These are phyloP conservation scores for Andrena bicolor DNA, from an alignment of 2,888 invertebrate genomes.

Conservation along the genomic window DNA sequence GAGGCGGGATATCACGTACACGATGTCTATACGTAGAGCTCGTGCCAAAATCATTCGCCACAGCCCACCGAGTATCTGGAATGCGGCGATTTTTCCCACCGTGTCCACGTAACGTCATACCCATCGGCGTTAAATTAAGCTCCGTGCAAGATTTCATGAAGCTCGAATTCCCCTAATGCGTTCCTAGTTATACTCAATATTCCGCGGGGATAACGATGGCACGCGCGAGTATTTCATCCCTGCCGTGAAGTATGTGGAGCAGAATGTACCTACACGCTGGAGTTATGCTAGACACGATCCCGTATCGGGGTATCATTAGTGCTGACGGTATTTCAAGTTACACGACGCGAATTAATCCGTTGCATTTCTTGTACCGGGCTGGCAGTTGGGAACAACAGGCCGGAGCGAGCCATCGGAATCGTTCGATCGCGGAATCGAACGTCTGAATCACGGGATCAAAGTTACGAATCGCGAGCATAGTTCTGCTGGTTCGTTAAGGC, in stretches of 20 bases:
- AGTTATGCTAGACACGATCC: constrained; percentile 53
- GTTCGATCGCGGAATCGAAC: too few relatives aligned
- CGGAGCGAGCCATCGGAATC: too few relatives aligned
- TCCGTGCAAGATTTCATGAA: constrained; percentile 30
- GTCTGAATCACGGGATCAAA: too few relatives aligned
- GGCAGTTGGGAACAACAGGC: background rate
- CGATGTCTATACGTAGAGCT: too few relatives aligned
- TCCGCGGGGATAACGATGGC: constrained; percentile 46
- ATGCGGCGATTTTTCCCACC: background rate
- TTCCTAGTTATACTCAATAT: constrained; percentile 52
- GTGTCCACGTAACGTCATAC: background rate
- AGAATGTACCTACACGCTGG: constrained; percentile 59
- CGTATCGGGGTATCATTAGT: constrained; percentile 59
- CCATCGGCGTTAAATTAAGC: constrained; percentile 12
- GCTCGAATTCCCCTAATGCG: constrained; percentile 35
- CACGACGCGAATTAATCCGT: constrained; percentile 44
- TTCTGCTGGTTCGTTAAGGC: too few relatives aligned
- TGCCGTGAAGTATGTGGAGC: constrained; percentile 50
- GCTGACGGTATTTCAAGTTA: constrained; percentile 42
- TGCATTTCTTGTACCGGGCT: constrained; percentile 4
- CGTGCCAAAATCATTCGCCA: too few relatives aligned
- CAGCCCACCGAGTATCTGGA: too few relatives aligned
- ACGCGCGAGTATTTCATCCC: constrained; percentile 54
- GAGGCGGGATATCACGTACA: too few relatives aligned
- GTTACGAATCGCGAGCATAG: too few relatives aligned